Conservation (phyloP, 2,797 vertebrate species). For the Silurus aristotelis region DNA sequence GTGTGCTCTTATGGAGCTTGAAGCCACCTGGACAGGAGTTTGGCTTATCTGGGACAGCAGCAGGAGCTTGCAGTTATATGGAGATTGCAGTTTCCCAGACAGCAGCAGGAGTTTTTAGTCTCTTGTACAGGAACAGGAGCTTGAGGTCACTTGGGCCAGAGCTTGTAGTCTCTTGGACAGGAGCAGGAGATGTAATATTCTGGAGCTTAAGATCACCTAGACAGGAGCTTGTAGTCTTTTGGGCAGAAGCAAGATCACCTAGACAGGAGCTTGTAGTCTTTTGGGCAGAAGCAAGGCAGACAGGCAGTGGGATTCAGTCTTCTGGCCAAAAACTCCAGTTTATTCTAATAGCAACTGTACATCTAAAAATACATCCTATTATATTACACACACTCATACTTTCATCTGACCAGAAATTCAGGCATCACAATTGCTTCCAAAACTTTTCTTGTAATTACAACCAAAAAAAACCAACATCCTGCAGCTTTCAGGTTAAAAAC, state of each 20-base stretch:
- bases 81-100: too few species aligned
- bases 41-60: neutral
- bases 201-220: neutral
- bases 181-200: too few species aligned
- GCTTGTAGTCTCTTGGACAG: neutral
- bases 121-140: neutral
- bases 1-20: neutral
- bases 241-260: too few species aligned
- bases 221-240: neutral
- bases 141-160: neutral
- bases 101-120: neutral
- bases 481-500: neutral
- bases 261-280: neutral
- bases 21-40: neutral
- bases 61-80: neutral
- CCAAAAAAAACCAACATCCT: neutral
- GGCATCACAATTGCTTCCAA: neutral
- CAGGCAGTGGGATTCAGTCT: too few species aligned
- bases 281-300: neutral
- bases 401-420: neutral
- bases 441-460: neutral
- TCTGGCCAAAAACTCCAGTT: too few species aligned
- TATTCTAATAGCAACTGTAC: too few species aligned
- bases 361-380: too few species aligned
- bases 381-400: too few species aligned